These are phyloP conservation scores for Eupithecia insigniata DNA, from an alignment of 2,888 invertebrate genomes.

Conservation along the genomic window DNA sequence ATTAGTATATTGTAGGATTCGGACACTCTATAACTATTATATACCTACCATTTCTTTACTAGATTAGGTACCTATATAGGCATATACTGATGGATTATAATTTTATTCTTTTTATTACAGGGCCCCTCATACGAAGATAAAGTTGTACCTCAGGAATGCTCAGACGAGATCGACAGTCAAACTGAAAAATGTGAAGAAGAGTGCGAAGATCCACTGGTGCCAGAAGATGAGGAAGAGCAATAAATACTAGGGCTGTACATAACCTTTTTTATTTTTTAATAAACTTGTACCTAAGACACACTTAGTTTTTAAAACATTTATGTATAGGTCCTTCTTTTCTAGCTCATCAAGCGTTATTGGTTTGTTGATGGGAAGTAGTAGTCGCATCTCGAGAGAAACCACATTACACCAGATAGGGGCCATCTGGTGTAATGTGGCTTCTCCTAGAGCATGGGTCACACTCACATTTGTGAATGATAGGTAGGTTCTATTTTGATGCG, in stretches of 20 bases:
- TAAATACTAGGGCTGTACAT: background rate
- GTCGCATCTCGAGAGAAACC: too few relatives aligned
- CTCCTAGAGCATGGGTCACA: too few relatives aligned
- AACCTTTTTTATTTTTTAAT: background rate
- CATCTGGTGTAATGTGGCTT: too few relatives aligned
- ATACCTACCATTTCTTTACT: background rate
- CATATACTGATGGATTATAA: background rate
- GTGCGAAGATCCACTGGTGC: conserved; percentile 52
- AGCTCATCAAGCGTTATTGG: too few relatives aligned
- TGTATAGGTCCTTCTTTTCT: too few relatives aligned
- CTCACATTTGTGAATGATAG: too few relatives aligned
- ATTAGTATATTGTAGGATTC: background rate
- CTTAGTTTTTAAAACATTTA: too few relatives aligned
- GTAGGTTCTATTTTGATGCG: too few relatives aligned
- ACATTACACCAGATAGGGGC: too few relatives aligned
- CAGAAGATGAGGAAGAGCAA: conserved; percentile 34
- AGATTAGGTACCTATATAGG: background rate
- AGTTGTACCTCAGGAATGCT: conserved; percentile 54
- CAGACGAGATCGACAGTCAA: conserved; percentile 51
- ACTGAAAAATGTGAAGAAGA: conserved; percentile 57
- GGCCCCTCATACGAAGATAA: conserved; percentile 50
- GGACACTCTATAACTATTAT: background rate
- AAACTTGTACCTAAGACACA: background rate
- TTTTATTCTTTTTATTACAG: conserved; percentile 51
- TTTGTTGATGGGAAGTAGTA: too few relatives aligned